Base-by-base conservation (phyloP, 1,140 invertebrate species). In the Neodiprion fabricii region DNA sequence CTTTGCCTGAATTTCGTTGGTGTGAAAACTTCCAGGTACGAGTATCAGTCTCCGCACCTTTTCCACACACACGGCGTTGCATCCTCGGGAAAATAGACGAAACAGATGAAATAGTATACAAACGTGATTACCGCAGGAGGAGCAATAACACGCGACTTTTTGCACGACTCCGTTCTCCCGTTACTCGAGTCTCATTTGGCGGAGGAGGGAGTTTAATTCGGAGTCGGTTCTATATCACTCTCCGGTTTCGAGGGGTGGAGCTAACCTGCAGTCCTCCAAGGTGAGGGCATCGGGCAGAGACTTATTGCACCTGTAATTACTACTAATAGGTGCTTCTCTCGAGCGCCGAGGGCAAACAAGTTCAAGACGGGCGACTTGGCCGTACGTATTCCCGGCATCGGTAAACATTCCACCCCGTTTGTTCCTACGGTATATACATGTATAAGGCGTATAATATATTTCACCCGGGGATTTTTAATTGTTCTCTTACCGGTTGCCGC, bases 271-370 rank as follows among this genome's bases (percentile, higher is more conserved):
- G 1, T n/a, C 53, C 28, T 5, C 7, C 53, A 61, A 61, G 61
- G 77, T 72, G 70, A 71, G 74, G 79, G 76, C 81, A 77, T 81
- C 78, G 79, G 71, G 74, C 69, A 71, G 78, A 79, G 80, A 81
- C 80, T 81, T 79, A 81, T 81, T 79, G 76, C 75, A 72, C 75
- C 74, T 72, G 80, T 81, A 75, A 75, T 75, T 75, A 75, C 74
- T 75, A 75, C 74, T 75, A 75, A 75, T 72, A 75, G 74, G 70
- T 61, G 70, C 53, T 61, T 61, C 47, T 71, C 67, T 68, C 70
- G 50, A 70, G 66, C n/a, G 48, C 48, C 14, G 72, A 50, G 74
- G 50, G 67, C 23, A 23, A 73, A 74, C 72, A 48, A 53, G 53
- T 67, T 74, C 68, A 28, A 12, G n/a, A 72, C 53, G 49, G 61